phyloP scores from a whole-genome alignment of 2,888 invertebrate genomes.

The Idaea dimidiata region DNA sequence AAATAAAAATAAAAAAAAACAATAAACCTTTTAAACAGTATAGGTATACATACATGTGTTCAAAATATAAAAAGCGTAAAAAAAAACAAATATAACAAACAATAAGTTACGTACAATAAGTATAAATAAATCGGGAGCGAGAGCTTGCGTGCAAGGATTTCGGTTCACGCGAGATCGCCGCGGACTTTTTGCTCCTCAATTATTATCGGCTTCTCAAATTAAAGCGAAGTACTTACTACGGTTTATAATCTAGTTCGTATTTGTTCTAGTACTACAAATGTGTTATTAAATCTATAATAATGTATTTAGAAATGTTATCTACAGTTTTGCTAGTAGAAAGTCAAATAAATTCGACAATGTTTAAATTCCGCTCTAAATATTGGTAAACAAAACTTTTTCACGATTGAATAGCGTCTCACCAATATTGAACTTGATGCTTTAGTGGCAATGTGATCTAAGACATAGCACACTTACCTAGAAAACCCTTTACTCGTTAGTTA shows the following conservation, averaged over 20 bases:
- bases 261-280: background rate
- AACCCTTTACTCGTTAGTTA: too few relatives aligned
- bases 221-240: background rate
- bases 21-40: background rate
- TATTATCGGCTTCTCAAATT: background rate
- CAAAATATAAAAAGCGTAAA: background rate
- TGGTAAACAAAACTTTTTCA: too few relatives aligned
- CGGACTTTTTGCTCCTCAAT: background rate
- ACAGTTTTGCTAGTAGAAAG: too few relatives aligned
- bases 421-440: too few relatives aligned
- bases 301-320: too few relatives aligned
- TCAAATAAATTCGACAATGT: too few relatives aligned
- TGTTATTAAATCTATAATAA: background rate
- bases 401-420: too few relatives aligned
- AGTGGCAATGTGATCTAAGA: too few relatives aligned
- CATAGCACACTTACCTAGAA: too few relatives aligned
- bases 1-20: background rate
- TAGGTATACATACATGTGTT: background rate
- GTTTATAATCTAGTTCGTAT: background rate
- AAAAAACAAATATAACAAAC: slow-evolving; percentile 15
- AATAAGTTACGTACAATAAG: slow-evolving; percentile 33
- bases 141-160: slow-evolving; percentile 62
- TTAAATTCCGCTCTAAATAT: too few relatives aligned
- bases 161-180: slow-evolving; percentile 53
- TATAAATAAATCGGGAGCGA: slow-evolving; percentile 33